These are phyloP conservation scores for Panagrolaimus sp. DNA, from an alignment of 1,140 invertebrate species.

Conservation along the genomic window DNA sequence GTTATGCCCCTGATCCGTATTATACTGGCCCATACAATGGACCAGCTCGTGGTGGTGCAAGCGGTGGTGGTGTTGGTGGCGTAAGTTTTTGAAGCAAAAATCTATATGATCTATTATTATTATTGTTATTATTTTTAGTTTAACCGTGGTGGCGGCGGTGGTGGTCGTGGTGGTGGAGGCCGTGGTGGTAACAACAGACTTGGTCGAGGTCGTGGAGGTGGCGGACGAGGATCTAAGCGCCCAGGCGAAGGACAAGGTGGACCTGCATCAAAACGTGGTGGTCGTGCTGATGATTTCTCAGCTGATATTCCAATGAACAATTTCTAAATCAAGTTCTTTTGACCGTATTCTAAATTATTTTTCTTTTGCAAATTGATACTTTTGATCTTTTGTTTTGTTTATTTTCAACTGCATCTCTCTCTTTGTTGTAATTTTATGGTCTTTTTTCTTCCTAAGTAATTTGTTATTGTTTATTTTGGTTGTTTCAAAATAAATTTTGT, in stretches of 20 bases:
- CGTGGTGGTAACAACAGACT: background rate
- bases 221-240: slow-evolving; percentile 35
- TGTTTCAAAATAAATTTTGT: no score
- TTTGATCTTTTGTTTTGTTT: background rate
- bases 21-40: slow-evolving; percentile 1
- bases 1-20: slow-evolving; percentile 24
- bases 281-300: slow-evolving; percentile 35
- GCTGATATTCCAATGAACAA: slow-evolving; percentile 36
- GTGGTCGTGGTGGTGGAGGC: slow-evolving; percentile 27
- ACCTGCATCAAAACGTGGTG: slow-evolving; percentile 55
- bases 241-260: slow-evolving; percentile 35
- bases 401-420: no score
- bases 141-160: background rate
- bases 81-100: no score
- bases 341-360: slow-evolving; percentile 3
- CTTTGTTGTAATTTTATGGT: no score
- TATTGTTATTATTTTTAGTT: slow-evolving; percentile 2
- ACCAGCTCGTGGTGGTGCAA: slow-evolving; percentile 21
- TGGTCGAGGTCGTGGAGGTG: slow-evolving; percentile 19
- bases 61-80: slow-evolving; percentile 11
- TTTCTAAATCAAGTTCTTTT: slow-evolving; percentile 21
- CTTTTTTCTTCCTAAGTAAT: no score
- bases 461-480: no score
- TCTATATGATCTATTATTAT: no score
- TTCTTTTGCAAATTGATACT: background rate